phyloP scores from a whole-genome alignment of 2,888 invertebrate species.

The Orchesella flavescens region DNA sequence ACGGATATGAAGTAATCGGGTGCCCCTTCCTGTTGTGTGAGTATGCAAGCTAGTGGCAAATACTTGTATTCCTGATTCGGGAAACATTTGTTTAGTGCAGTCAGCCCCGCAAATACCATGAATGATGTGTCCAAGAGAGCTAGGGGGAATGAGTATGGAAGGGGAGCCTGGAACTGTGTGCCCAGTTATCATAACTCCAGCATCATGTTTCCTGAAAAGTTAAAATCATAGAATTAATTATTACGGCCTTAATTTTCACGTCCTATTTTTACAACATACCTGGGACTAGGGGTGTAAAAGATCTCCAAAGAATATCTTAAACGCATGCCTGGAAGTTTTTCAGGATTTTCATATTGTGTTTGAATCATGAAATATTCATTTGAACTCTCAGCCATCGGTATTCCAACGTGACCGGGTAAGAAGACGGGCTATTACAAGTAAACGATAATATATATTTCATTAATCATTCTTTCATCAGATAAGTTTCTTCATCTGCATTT shows the following conservation, averaged over 20 bases:
- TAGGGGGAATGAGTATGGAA: not conserved
- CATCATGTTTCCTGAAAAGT: conserved; percentile 27
- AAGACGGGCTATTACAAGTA: conserved; percentile 15
- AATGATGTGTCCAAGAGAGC: conserved; percentile 16
- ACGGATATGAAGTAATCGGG: conserved; percentile 39
- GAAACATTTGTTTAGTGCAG: conserved; percentile 49
- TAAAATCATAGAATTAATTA: not conserved
- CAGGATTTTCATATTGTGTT: conserved; percentile 56
- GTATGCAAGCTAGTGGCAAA: conserved; percentile 46
- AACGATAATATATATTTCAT: not conserved
- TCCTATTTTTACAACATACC: conserved; percentile 8
- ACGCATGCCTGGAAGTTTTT: not conserved
- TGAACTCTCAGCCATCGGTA: conserved; percentile 36
- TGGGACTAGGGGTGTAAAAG: not conserved
- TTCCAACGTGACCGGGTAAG: conserved; percentile 54
- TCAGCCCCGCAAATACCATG: conserved; percentile 47
- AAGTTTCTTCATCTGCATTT: not conserved
- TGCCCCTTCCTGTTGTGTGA: conserved; percentile 36
- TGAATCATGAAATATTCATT: conserved; percentile 52
- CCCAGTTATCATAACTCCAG: conserved; percentile 2
- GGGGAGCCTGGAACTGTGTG: not conserved
- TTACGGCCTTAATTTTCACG: not conserved
- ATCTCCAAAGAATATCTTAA: not conserved
- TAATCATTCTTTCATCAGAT: not conserved
- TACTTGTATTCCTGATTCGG: conserved; percentile 38